Percentiles rank a stretch among this genome's conserved stretches.
Conservation (phyloP, 1,140 invertebrate genomes). For the Dufourea novaeangliae region DNA sequence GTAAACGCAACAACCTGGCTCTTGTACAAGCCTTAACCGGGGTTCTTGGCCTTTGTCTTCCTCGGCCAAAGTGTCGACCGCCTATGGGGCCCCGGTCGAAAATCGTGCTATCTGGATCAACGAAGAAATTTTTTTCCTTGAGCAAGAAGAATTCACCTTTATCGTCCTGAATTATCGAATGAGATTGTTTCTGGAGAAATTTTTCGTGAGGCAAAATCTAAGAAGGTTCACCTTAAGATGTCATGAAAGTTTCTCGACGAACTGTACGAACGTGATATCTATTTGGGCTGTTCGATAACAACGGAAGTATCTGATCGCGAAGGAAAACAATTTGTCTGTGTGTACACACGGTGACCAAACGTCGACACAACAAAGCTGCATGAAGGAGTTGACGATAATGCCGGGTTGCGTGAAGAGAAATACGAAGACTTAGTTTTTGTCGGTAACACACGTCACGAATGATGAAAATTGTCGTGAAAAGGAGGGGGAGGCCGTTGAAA, state of each 20-base stretch:
- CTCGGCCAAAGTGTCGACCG: neutral
- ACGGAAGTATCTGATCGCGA: neutral
- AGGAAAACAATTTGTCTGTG: neutral
- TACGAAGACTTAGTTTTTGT: constrained; percentile 36
- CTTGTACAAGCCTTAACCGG: constrained; percentile 12
- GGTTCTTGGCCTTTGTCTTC: constrained; percentile 44
- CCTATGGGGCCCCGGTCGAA: neutral
- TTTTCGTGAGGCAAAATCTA: neutral
- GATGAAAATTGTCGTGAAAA: neutral
- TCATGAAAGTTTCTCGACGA: constrained; percentile 3
- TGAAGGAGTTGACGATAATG: constrained; percentile 35
- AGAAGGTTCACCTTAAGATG: neutral
- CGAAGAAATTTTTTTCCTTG: neutral
- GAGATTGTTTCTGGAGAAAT: neutral
- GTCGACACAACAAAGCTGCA: constrained; percentile 24
- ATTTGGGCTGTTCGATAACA: too few species aligned
- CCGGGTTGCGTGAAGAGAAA: constrained; percentile 19
- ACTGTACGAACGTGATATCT: neutral
- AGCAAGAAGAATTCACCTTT: neutral
- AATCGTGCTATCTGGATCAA: neutral
- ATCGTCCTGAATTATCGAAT: constrained; percentile 1
- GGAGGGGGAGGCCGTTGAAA: neutral
- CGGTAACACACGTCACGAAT: neutral
- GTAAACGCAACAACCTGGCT: constrained; percentile 40
- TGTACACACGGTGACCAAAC: constrained; percentile 4